Evolutionary conservation across 2,797 vertebrate genomes (phyloP), one percentile per base, ranked within the genome.

Genomic region (Coccyzus lansbergi): DNA sequence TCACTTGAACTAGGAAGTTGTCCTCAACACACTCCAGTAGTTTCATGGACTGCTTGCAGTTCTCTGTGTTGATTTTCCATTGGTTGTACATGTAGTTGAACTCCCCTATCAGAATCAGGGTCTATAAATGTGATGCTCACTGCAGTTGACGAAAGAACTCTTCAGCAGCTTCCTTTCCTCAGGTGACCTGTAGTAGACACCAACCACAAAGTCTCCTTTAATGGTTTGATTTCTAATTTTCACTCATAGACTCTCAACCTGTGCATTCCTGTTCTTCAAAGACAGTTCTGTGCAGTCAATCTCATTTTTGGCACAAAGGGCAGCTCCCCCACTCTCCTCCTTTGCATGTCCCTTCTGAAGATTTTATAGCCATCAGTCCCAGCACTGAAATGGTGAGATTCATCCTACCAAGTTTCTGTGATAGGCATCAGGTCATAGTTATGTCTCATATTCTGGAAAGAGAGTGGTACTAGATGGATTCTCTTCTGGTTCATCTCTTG

Each of bases 331-430:
- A 64, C 4, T 82, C 44, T 44, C 44, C 44, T 44, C 18, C 16
- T 18, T 44, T 44, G 44, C 17, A 17, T 44, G 44, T 44, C 8
- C 15, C 21, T 72, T 82, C 63, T 71, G 15, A 60, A 25, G 70
- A 70, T 17, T 70, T 91, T 58, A 13, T 67, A 58, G 29, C 14
- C 8, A 22, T 44, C 38, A 21, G 8, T 59, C 34, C n/a, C 26
- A 51, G 36, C 36, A 28, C 8, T 67, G 18, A 33, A 62, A 7
- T 18, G 7, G 2, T n/a, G 31, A 0, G 0, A 28, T 56, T 89
- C 36, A 53, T 62, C 26, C 25, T 33, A 48, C 16, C 48, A 38
- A 33, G 12, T 68, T 81, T 76, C 29, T 84, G 15, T 62, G 8
- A 17, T 13, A 62, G 36, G 33, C 62, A 4, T 40, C 40, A 40